Evolutionary conservation across 2,113 vertebrate species (phyloP).

Genomic region (Steatornis caripensis): DNA sequence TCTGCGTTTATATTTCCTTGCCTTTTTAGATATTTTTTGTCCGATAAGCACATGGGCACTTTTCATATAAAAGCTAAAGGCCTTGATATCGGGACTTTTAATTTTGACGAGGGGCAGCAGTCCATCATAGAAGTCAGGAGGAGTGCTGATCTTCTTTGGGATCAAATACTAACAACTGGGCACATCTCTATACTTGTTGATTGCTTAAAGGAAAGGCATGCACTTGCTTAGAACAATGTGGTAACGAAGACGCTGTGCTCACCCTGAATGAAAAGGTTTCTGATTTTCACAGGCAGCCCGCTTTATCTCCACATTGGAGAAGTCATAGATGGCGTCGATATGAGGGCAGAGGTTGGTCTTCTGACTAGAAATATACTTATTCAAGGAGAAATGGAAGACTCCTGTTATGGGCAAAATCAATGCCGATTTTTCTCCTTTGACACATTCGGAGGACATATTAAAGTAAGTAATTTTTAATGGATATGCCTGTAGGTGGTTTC

Average conservation of each 20-base stretch:
- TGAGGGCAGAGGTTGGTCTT: constrained; percentile 47
- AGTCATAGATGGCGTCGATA: constrained; percentile 34
- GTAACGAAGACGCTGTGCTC: not conserved
- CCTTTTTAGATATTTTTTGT: not conserved
- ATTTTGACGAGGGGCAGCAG: not conserved
- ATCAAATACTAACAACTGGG: not conserved
- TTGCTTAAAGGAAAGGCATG: not conserved
- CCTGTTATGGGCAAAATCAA: constrained; percentile 30
- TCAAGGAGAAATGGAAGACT: constrained; percentile 57
- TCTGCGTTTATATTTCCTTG: not conserved
- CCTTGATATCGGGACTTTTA: not conserved
- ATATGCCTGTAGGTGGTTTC: not conserved
- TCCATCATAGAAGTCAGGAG: not conserved
- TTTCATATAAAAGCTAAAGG: not conserved
- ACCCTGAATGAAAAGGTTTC: not conserved
- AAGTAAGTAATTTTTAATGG: constrained; percentile 56
- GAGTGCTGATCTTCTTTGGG: not conserved
- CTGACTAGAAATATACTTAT: constrained; percentile 39
- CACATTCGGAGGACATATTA: constrained; percentile 41
- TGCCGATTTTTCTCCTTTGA: constrained; percentile 52
- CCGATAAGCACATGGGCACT: not conserved
- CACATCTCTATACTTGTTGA: not conserved
- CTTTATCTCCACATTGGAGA: constrained; percentile 45
- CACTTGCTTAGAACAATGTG: not conserved
- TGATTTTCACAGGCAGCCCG: constrained; percentile 47